Conservation (phyloP, 2,797 vertebrate species). For the Tamandua tetradactyla region DNA sequence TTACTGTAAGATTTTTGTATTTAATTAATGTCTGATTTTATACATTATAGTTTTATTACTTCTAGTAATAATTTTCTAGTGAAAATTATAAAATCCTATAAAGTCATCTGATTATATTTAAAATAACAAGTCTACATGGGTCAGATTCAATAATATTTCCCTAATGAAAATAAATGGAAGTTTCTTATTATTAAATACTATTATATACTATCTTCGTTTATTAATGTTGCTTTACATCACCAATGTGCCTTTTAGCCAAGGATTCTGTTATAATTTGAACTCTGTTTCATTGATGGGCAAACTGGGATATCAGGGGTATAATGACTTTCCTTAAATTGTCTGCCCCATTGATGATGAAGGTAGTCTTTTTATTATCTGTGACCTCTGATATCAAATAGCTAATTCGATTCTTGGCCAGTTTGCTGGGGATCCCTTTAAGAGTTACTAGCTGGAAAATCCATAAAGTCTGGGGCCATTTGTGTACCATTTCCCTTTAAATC, state of each 20-base stretch:
- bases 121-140: constrained; percentile 57
- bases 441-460: neutral
- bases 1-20: constrained; percentile 45
- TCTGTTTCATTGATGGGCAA: constrained; percentile 39
- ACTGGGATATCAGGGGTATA: neutral
- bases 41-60: constrained; percentile 64
- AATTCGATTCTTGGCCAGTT: neutral
- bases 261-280: constrained; percentile 27
- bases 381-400: neutral
- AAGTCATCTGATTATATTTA: constrained; percentile 63
- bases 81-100: constrained; percentile 45
- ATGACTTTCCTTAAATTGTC: constrained; percentile 30
- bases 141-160: constrained; percentile 65
- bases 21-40: constrained; percentile 72
- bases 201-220: constrained; percentile 43
- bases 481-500: neutral
- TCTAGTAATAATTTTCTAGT: constrained; percentile 53
- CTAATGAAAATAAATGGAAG: constrained; percentile 58
- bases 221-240: constrained; percentile 47
- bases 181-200: constrained; percentile 42
- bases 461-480: neutral
- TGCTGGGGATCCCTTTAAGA: neutral
- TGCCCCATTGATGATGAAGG: neutral
- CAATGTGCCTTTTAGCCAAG: constrained; percentile 32
- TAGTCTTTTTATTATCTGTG: constrained; percentile 33